A percentile compares a stretch with the other conserved stretches of the same genome.
phyloP scores from a whole-genome alignment of 2,113 vertebrate genomes.

The Genyomyrus donnyi region DNA sequence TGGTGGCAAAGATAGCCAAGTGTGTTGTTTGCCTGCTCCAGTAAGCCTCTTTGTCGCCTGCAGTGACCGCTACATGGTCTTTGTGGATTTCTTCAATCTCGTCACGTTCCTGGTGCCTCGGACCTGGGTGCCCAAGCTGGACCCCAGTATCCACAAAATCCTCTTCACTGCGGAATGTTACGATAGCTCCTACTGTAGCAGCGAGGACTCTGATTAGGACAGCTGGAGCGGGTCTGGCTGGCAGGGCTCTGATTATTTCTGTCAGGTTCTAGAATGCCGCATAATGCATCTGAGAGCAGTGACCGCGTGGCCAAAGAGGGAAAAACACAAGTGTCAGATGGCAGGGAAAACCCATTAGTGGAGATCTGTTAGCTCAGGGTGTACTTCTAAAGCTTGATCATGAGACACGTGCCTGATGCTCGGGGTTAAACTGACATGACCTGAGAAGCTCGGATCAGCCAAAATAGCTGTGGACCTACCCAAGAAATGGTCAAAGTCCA shows the following conservation, averaged over 20 bases:
- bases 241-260: background rate
- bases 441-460: background rate
- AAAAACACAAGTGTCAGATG: background rate
- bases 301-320: background rate
- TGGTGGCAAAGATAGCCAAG: background rate
- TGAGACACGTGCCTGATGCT: background rate
- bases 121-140: slow-evolving; percentile 87
- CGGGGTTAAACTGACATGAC: background rate
- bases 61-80: slow-evolving; percentile 96
- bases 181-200: slow-evolving; percentile 94
- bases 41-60: slow-evolving; percentile 25
- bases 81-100: slow-evolving; percentile 94
- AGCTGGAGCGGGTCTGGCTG: background rate
- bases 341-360: background rate
- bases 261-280: background rate
- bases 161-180: slow-evolving; percentile 80
- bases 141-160: slow-evolving; percentile 80
- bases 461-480: background rate
- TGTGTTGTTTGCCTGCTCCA: background rate
- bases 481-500: background rate
- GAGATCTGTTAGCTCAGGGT: background rate
- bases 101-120: slow-evolving; percentile 84
- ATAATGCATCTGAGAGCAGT: background rate
- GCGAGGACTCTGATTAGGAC: slow-evolving; percentile 81
- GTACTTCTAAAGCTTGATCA: background rate